phyloP scores from a whole-genome alignment of 2,113 vertebrate species.

The Octodon degus region DNA sequence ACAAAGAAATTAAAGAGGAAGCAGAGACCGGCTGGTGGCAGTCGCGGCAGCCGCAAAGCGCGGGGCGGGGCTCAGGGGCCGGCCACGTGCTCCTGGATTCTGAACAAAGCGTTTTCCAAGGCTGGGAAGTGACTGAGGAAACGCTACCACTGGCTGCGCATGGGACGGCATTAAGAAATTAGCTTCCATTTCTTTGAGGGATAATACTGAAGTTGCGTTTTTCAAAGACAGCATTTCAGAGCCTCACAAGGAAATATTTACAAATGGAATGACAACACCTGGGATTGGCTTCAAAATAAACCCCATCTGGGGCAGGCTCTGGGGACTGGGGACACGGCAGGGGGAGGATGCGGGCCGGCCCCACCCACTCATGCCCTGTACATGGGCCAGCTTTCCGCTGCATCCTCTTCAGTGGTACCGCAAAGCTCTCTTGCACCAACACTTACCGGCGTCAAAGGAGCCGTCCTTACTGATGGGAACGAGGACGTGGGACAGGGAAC shows the following conservation, averaged over 20 bases:
- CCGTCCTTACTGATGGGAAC: conserved; percentile 86
- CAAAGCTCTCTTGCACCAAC: rapidly evolving
- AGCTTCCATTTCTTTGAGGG: not conserved
- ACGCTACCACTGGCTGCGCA: not conserved
- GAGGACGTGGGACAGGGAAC: conserved; percentile 85
- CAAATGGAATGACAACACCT: rapidly evolving
- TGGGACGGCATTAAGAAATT: not conserved
- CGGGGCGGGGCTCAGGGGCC: not conserved
- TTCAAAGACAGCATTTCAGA: not conserved
- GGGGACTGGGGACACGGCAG: rapidly evolving
- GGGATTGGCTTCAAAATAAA: rapidly evolving
- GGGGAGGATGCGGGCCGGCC: rapidly evolving
- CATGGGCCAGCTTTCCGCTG: rapidly evolving
- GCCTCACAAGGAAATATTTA: not conserved
- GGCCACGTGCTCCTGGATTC: rapidly evolving
- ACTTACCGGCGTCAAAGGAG: conserved; percentile 86
- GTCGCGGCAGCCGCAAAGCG: rapidly evolving
- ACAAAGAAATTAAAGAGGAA: not conserved
- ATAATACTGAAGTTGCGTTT: not conserved
- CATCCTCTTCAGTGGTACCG: rapidly evolving
- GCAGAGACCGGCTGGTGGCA: rapidly evolving
- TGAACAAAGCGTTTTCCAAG: not conserved
- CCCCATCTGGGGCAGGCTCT: not conserved
- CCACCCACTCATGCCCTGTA: rapidly evolving
- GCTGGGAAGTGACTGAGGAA: not conserved